Conservation (phyloP, 2,113 vertebrate genomes). For the Romanogobio albipinnatus region DNA sequence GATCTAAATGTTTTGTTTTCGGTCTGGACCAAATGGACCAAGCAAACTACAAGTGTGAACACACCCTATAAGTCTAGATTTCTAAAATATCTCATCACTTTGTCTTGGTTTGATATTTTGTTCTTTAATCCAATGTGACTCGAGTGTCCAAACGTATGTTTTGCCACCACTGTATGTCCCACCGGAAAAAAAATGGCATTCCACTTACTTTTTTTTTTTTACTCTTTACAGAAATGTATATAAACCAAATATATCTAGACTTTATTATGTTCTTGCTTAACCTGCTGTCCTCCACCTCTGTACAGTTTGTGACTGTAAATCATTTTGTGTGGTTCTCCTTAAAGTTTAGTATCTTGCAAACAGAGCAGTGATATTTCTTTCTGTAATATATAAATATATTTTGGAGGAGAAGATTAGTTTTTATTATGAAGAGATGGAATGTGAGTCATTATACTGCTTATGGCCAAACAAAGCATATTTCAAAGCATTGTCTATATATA, state of each 20-base stretch:
- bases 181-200: conserved; percentile 62
- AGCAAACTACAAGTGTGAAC: too few species aligned
- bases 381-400: conserved; percentile 60
- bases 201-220: conserved; percentile 73
- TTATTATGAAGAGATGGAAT: conserved; percentile 69
- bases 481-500: conserved; percentile 70
- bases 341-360: conserved; percentile 80
- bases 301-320: conserved; percentile 90
- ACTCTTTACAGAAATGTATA: conserved; percentile 73
- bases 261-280: conserved; percentile 65
- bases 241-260: conserved; percentile 64
- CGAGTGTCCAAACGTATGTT: background rate
- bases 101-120: background rate
- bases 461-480: conserved; percentile 71
- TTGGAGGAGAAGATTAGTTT: conserved; percentile 72
- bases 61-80: background rate
- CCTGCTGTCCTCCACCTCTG: conserved; percentile 67
- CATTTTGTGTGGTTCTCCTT: conserved; percentile 79
- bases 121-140: background rate
- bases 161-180: conserved; percentile 63
- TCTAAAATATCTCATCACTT: background rate
- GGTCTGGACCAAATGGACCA: too few species aligned
- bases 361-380: conserved; percentile 77
- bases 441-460: conserved; percentile 73
- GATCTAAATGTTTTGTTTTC: too few species aligned